Evolutionary conservation across 2,797 vertebrate genomes (phyloP).

Genomic region (Graptemys geographica): DNA sequence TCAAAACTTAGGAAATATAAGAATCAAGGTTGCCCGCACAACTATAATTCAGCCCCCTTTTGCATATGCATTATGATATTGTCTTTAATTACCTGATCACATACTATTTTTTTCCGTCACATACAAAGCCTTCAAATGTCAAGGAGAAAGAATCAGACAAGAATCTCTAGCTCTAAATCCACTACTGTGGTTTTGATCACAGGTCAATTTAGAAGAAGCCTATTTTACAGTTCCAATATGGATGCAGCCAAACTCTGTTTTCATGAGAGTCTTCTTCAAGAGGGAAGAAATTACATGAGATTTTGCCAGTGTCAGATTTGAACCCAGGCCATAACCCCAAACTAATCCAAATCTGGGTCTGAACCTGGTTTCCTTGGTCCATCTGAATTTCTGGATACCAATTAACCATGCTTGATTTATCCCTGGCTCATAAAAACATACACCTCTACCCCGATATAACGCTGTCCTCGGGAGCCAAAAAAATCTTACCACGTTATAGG

Average conservation of each 20-base stretch:
- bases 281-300: not conserved
- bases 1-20: not conserved
- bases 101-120: not conserved
- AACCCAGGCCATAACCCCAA: not conserved
- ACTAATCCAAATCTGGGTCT: not conserved
- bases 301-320: not conserved
- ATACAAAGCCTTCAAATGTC: slow-evolving; percentile 10
- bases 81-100: not conserved
- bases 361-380: not conserved
- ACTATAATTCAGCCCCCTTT: not conserved
- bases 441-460: too few relatives aligned
- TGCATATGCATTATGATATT: not conserved
- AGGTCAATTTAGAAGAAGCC: not conserved
- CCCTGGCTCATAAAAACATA: not conserved
- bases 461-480: too few relatives aligned
- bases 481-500: too few relatives aligned
- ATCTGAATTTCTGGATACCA: not conserved
- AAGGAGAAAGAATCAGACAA: not conserved
- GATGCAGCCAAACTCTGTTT: not conserved
- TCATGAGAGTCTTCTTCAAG: slow-evolving; percentile 29
- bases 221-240: not conserved
- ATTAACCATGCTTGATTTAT: not conserved
- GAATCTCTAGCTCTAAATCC: not conserved
- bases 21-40: not conserved
- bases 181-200: not conserved